phyloP scores from a whole-genome alignment of 1,140 invertebrate species.

The Scaptomyza hsui region DNA sequence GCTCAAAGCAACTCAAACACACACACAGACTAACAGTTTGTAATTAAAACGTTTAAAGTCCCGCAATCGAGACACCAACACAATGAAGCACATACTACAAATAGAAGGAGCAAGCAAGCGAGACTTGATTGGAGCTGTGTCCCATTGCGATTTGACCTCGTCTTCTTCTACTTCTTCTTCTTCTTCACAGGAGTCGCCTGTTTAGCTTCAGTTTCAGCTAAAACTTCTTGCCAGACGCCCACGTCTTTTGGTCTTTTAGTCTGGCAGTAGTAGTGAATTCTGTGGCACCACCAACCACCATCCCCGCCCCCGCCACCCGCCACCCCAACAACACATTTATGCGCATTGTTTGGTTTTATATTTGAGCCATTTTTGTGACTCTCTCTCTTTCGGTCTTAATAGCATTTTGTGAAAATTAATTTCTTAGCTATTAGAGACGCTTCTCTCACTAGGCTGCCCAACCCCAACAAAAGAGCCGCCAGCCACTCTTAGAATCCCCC shows the following conservation, averaged over 20 bases:
- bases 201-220: neutral
- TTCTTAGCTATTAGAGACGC: slow-evolving; percentile 75
- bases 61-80: neutral
- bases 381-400: slow-evolving; percentile 54
- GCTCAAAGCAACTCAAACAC: slow-evolving; percentile 41
- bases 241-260: slow-evolving; percentile 5
- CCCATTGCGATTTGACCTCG: neutral
- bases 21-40: slow-evolving; percentile 11
- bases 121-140: neutral
- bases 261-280: slow-evolving; percentile 5
- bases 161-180: no score
- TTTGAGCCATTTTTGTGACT: slow-evolving; percentile 79
- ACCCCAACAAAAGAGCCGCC: neutral
- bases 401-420: slow-evolving; percentile 81
- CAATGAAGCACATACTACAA: neutral
- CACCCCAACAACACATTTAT: slow-evolving; percentile 29
- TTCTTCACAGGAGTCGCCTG: neutral
- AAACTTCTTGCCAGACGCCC: slow-evolving; percentile 17
- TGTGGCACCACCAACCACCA: neutral
- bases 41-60: slow-evolving; percentile 57
- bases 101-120: neutral
- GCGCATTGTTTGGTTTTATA: slow-evolving; percentile 79
- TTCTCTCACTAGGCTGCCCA: slow-evolving; percentile 7
- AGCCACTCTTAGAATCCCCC: neutral
- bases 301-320: no score